Percentiles rank a stretch among this genome's conserved stretches.
These are phyloP conservation scores for Trichonephila inaurata DNA, from an alignment of 1,140 invertebrate species.

Conservation along the genomic window DNA sequence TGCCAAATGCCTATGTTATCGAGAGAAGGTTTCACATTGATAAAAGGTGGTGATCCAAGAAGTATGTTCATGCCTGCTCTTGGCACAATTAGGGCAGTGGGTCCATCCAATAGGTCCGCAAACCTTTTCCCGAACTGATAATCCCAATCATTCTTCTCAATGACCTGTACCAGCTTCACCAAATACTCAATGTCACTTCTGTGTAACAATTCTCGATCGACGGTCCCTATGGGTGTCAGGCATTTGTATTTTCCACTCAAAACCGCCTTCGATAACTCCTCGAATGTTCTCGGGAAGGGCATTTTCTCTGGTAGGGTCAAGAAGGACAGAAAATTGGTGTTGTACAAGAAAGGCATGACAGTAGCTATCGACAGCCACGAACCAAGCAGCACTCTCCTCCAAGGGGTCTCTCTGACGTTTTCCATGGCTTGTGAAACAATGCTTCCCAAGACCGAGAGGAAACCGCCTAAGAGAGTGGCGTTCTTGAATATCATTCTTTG, in stretches of 20 bases:
- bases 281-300: neutral
- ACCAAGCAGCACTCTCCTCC: neutral
- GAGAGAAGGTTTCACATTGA: neutral
- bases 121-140: neutral
- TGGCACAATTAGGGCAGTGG: neutral
- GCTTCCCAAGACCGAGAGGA: neutral
- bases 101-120: neutral
- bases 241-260: neutral
- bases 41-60: neutral
- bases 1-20: neutral
- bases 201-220: neutral
- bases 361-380: neutral
- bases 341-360: conserved; percentile 8
- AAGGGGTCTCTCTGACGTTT: neutral
- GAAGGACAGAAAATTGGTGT: conserved; percentile 7
- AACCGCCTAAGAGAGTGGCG: neutral
- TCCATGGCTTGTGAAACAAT: neutral
- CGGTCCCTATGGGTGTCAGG: neutral
- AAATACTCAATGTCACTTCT: neutral
- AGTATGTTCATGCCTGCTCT: neutral
- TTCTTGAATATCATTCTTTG: neutral
- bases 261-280: neutral
- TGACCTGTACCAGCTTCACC: neutral
- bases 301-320: neutral
- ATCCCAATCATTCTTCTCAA: neutral